phyloP scores from a whole-genome alignment of 2,797 vertebrate species.

The Cyprinella venusta region DNA sequence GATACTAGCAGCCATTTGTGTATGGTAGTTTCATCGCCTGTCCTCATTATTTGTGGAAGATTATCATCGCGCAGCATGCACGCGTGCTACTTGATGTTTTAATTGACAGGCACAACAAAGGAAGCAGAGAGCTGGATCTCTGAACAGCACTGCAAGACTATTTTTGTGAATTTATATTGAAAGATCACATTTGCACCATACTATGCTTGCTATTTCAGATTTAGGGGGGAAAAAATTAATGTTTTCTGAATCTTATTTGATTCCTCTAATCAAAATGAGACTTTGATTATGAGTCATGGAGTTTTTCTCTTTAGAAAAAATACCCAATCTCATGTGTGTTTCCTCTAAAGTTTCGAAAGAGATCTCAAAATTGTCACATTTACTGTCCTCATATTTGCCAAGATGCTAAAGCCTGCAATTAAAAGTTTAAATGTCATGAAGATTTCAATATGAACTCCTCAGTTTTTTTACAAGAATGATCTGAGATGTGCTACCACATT shows the following conservation, averaged over 20 bases:
- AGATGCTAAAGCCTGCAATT: conserved; percentile 2
- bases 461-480: not conserved
- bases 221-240: not conserved
- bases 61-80: conserved; percentile 41
- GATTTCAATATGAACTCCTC: not conserved
- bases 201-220: conserved; percentile 15
- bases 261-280: not conserved
- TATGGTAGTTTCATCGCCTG: conserved; percentile 74
- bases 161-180: conserved; percentile 17
- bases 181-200: conserved; percentile 26
- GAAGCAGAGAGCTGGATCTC: conserved; percentile 35
- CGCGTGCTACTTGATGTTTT: conserved; percentile 39
- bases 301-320: not conserved
- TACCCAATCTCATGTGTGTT: not conserved
- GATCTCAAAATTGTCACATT: not conserved
- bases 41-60: conserved; percentile 43
- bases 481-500: not conserved
- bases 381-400: not conserved
- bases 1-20: conserved; percentile 92
- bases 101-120: conserved; percentile 52
- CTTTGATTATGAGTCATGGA: not conserved
- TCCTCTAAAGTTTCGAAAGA: not conserved
- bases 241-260: not conserved
- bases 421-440: not conserved
- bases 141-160: conserved; percentile 33